Base-by-base conservation (phyloP, 2,113 vertebrate species). In the Desmodus rotundus region DNA sequence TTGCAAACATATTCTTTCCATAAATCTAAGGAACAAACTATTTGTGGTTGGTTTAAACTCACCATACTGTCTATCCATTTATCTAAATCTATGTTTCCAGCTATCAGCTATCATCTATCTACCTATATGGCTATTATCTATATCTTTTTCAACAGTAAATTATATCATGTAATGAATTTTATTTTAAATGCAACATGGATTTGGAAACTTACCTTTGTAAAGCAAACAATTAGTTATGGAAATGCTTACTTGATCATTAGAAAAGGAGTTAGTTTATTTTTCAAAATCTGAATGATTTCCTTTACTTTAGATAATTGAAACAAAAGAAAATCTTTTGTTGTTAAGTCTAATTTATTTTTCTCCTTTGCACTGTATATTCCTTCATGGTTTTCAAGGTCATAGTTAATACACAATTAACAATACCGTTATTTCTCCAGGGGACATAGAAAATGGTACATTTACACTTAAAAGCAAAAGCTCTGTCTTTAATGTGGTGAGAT, bases 321-420 rank as follows among this genome's bases (percentile, higher is more conserved):
- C 61, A 90, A 92, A 88, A 84, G 87, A 65, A 94, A 96, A 77
- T 77, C 19, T 82, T 73, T 93, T 83, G 2, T 85, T 87, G 22
- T 89, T 94, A 58, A 80, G 6, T 52, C 72, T 87, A 45, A 45
- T 90, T 94, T 50, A 72, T 89, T 91, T 81, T 90, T 47, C 24
- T 89, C 43, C n/a, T 96, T 74, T 76, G 38, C 26, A 45, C 33
- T 87, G 38, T 67, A 77, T 13, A 83, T 77, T 93, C 73, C 47
- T 94, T 87, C 89, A 82, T 91, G 61, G 67, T 70, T 95, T 96
- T 96, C 94, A 96, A 97, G 95, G 91, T 96, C 86, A 81, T n/a
- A 65, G 43, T 77, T 89, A 96, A 95, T 82, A 92, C 67, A 93
- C 41, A 96, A 82, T 67, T 90, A 93, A 77, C n/a, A 91, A 70